Evolutionary conservation across 2,797 vertebrate genomes (phyloP).

Genomic region (Gallinago nigripennis): DNA sequence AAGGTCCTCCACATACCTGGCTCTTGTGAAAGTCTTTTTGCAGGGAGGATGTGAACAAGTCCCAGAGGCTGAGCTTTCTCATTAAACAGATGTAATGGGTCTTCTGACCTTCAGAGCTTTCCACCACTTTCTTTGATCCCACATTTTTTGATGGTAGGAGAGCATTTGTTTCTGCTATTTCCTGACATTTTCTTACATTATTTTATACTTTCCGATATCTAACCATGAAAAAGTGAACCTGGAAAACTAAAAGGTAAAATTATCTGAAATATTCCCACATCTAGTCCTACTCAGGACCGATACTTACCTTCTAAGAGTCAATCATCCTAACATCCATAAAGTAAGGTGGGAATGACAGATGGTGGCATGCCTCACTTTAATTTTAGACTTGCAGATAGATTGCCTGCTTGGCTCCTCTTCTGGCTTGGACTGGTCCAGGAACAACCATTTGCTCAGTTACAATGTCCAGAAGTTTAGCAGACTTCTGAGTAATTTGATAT

Average conservation of each 20-base stretch:
- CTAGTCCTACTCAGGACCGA: neutral
- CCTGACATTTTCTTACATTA: neutral
- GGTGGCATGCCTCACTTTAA: conserved; percentile 6
- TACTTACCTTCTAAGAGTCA: neutral
- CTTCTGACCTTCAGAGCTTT: neutral
- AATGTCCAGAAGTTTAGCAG: neutral
- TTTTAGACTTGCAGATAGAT: conserved; percentile 13
- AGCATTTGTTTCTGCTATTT: neutral
- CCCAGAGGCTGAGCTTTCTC: neutral
- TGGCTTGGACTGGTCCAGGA: neutral
- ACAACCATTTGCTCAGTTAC: neutral
- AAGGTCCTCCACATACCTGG: neutral
- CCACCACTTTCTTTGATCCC: neutral
- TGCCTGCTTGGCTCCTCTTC: neutral
- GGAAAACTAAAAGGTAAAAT: neutral
- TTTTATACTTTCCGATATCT: neutral
- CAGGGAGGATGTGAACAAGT: neutral
- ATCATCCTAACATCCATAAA: neutral
- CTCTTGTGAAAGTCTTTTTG: neutral
- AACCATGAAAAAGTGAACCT: neutral
- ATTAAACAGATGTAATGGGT: neutral
- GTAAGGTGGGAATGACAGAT: conserved; percentile 29
- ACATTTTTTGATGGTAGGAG: neutral
- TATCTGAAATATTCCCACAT: neutral
- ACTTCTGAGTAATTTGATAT: neutral